phyloP scores from a whole-genome alignment of 30 jellyfish, hydroid and myxozoan genomes.

The Rhopilema esculentum region DNA sequence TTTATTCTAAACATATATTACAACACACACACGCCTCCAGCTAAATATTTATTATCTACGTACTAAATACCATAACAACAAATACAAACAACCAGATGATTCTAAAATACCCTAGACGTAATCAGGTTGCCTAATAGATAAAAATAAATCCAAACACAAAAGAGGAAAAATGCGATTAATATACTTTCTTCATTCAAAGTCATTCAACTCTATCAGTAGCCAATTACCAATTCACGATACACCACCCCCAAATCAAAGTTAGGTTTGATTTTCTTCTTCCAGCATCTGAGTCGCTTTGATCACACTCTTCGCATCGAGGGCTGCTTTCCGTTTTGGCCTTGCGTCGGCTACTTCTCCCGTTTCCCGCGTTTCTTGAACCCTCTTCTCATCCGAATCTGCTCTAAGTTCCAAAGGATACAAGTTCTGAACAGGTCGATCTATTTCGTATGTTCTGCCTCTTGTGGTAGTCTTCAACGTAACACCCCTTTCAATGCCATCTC shows the following conservation, averaged over 20 bases:
- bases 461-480: conserved; percentile 31
- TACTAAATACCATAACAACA: background rate
- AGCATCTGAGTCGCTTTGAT: too few relatives aligned
- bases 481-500: conserved; percentile 17
- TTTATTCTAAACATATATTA: too few relatives aligned
- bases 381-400: too few relatives aligned
- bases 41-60: background rate
- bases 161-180: background rate
- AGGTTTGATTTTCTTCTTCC: too few relatives aligned
- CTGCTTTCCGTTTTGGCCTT: too few relatives aligned
- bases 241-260: too few relatives aligned
- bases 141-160: background rate
- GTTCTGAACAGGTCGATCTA: conserved; percentile 27
- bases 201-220: background rate
- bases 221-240: background rate
- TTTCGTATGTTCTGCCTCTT: conserved; percentile 23
- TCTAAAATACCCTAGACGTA: background rate
- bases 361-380: too few relatives aligned
- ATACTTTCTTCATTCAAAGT: background rate
- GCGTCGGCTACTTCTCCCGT: too few relatives aligned
- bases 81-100: background rate
- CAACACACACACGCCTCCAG: background rate
- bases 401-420: conserved; percentile 25
- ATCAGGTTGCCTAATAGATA: background rate
- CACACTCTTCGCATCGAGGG: too few relatives aligned